Conservation (phyloP, 2,888 invertebrate species). For the Agelastica alni region DNA sequence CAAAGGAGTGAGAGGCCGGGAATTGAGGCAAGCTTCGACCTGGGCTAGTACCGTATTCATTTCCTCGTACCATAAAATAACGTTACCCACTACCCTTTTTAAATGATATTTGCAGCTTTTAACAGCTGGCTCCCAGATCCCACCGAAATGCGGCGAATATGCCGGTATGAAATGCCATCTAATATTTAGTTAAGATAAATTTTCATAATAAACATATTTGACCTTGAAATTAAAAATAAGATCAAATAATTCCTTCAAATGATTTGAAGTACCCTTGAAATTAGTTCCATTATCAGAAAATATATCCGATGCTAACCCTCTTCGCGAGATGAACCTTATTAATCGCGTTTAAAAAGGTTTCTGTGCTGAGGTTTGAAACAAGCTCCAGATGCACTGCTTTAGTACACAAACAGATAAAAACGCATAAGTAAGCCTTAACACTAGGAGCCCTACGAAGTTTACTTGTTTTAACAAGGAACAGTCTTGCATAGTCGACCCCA, state of each 20-base stretch:
- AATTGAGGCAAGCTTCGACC: too few relatives aligned
- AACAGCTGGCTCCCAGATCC: too few relatives aligned
- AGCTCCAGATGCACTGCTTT: slow-evolving; percentile 21
- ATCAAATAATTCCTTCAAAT: slow-evolving; percentile 6
- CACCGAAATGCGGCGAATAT: too few relatives aligned
- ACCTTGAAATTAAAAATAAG: slow-evolving; percentile 10
- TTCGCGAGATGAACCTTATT: slow-evolving; percentile 22
- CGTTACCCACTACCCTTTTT: too few relatives aligned
- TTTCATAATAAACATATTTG: slow-evolving; percentile 4
- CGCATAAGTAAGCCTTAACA: not conserved
- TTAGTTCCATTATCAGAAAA: too few relatives aligned
- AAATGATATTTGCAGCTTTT: too few relatives aligned
- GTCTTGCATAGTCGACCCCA: not conserved
- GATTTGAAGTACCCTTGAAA: slow-evolving; percentile 14
- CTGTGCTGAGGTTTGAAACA: slow-evolving; percentile 17
- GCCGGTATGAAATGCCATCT: too few relatives aligned
- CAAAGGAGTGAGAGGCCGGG: too few relatives aligned
- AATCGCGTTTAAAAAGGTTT: slow-evolving; percentile 20
- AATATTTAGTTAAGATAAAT: not conserved
- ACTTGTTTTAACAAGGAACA: not conserved
- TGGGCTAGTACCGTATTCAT: too few relatives aligned
- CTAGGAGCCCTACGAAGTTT: not conserved
- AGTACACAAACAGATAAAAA: slow-evolving; percentile 17
- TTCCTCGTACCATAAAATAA: too few relatives aligned
- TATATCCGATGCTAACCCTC: slow-evolving; percentile 13